These are phyloP conservation scores for Spodoptera frugiperda DNA, from an alignment of 1,140 invertebrate species.

Conservation along the genomic window DNA sequence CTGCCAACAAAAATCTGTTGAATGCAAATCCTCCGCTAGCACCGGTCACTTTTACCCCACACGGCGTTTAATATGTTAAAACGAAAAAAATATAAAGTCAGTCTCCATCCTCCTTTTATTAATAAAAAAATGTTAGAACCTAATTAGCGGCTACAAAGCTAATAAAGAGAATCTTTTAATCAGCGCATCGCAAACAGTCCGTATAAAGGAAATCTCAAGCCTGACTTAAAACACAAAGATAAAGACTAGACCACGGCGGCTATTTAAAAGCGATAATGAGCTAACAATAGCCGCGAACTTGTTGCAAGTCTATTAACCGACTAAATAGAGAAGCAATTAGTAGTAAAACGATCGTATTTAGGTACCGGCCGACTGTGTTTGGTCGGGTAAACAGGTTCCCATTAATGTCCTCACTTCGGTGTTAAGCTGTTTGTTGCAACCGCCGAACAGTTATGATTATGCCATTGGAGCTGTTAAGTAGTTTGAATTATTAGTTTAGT, in stretches of 20 bases:
- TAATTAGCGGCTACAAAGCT: too few species aligned
- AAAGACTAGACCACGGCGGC: slow-evolving; percentile 7
- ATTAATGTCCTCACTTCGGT: slow-evolving; percentile 24
- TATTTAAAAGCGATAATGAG: slow-evolving; percentile 35
- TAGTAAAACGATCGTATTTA: slow-evolving; percentile 18
- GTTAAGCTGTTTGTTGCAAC: slow-evolving; percentile 12
- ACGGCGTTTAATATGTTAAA: too few species aligned
- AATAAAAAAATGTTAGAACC: too few species aligned
- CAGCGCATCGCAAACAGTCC: not conserved
- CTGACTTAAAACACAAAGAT: slow-evolving; percentile 8
- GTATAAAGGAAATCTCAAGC: not conserved
- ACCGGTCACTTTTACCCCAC: too few species aligned
- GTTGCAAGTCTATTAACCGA: slow-evolving; percentile 39
- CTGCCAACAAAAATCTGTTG: too few species aligned
- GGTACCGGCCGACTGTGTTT: slow-evolving; percentile 5
- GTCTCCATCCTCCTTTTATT: too few species aligned
- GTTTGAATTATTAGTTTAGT: not conserved
- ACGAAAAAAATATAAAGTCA: too few species aligned
- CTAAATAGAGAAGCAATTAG: slow-evolving; percentile 35
- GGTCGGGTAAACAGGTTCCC: slow-evolving; percentile 30
- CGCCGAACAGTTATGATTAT: slow-evolving; percentile 17
- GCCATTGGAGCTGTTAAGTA: not conserved
- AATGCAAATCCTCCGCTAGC: too few species aligned
- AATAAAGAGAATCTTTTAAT: not conserved
- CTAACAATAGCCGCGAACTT: slow-evolving; percentile 35